Percentiles rank a stretch among this genome's conserved stretches.
phyloP scores from a whole-genome alignment of 2,888 invertebrate genomes.

The Heteropelma amictum region DNA sequence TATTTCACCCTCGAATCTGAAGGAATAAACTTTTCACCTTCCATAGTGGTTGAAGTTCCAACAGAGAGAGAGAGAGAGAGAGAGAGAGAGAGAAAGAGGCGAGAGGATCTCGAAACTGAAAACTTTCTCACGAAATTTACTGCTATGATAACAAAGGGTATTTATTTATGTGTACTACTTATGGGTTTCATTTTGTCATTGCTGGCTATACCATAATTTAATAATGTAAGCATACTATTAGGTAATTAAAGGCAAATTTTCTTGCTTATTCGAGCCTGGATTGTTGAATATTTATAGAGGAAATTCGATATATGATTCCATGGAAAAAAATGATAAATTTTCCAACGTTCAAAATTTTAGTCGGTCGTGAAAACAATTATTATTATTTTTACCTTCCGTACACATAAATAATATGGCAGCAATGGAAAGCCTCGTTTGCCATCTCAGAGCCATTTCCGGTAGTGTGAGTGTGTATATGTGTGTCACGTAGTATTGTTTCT shows the following conservation, averaged over 20 bases:
- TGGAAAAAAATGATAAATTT: too few species aligned
- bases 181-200: background rate
- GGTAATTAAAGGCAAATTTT: conserved; percentile 24
- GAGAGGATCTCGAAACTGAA: conserved; percentile 17
- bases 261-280: background rate
- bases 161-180: background rate
- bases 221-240: conserved; percentile 3
- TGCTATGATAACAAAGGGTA: conserved; percentile 33
- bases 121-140: conserved; percentile 50
- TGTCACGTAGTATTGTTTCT: background rate
- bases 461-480: conserved; percentile 37
- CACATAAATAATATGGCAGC: conserved; percentile 77
- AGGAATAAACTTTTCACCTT: conserved; percentile 37
- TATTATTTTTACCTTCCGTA: conserved; percentile 73
- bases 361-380: background rate
- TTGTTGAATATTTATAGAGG: background rate
- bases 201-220: conserved; percentile 27
- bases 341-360: too few species aligned
- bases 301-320: too few species aligned
- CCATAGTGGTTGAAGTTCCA: conserved; percentile 7
- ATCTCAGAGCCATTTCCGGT: conserved; percentile 76
- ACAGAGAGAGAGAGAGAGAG: background rate
- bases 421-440: conserved; percentile 76
- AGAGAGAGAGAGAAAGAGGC: background rate
- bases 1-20: conserved; percentile 24